Base-by-base conservation (phyloP, 2,113 vertebrate species). In the Peromyscus californicus region DNA sequence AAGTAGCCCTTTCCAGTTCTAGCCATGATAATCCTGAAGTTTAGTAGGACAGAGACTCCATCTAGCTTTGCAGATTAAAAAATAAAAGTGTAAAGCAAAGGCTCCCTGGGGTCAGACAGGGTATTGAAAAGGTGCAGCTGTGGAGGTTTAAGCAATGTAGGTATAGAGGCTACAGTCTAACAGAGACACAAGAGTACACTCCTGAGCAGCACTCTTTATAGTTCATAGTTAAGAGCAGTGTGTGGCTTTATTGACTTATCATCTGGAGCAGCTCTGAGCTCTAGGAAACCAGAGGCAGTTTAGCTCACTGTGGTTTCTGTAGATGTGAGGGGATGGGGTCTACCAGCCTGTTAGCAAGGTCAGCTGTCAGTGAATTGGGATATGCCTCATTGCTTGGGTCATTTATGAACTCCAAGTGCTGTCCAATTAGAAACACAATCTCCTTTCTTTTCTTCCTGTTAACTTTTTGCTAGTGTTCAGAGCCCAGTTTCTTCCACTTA, bases 1-100 rank as follows among this genome's bases (percentile, higher is more conserved):
- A 83, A 93, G 69, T n/a, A 93, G 75, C 42, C 82, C 76, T 93
- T 94, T 74, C 13, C 70, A 65, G 54, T 89, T 39, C 67, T n/a
- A 45, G 39, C 54, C 0, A 0, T 10, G 39, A 12, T 85, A 17
- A 96, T 45, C 31, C 22, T 26, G 11, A 72, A n/a, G 75, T 93
- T 90, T 24, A 88, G 24, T 11, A 57, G 85, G 59, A 33, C 39
- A 36, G 24, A 17, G 76, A 17, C 13, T 67, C 63, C 12, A 42
- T 84, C 13, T 31, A 84, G 83, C 39, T 29, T 86, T 15, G 54
- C 42, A 65, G 33, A 48, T 82, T 57, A 17, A 78, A 65, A 24
- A 54, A 42, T 19, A 22, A 24, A 22, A 82, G 57, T 13, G 5
- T n/a, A 21, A 79, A 85, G n/a, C 65, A 82, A 67, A 93, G 67